Percentiles rank a stretch among this genome's conserved stretches.
Conservation (phyloP, 2,797 vertebrate genomes). For the Mus spretus region DNA sequence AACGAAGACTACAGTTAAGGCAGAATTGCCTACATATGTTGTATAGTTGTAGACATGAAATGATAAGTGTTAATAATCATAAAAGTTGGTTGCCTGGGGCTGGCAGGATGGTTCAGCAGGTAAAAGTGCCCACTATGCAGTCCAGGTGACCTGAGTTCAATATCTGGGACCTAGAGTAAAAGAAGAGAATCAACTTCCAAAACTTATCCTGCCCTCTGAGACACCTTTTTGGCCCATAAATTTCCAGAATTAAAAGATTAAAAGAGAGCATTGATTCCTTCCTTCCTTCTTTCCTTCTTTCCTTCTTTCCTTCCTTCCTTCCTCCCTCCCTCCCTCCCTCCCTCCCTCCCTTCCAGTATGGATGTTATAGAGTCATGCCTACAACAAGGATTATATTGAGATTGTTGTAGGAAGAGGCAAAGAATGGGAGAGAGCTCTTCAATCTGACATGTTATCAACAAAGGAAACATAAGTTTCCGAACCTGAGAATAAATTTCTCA, state of each 20-base stretch:
- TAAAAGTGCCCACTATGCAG: background rate
- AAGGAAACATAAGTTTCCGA: background rate
- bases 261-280: background rate
- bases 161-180: background rate
- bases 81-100: background rate
- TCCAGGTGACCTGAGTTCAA: background rate
- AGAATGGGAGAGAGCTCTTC: background rate
- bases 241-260: slow-evolving; percentile 11
- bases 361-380: background rate
- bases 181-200: background rate
- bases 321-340: no score
- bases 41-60: background rate
- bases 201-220: background rate
- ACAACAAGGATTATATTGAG: background rate
- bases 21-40: background rate
- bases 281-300: no score
- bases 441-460: background rate
- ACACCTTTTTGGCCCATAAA: background rate
- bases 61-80: background rate
- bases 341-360: background rate
- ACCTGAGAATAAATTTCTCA: slow-evolving; percentile 11
- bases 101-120: background rate
- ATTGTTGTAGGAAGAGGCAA: background rate
- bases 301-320: no score
- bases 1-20: background rate